Percentiles rank a stretch among this genome's conserved stretches.
These are phyloP conservation scores for Vanessa cardui DNA, from an alignment of 2,888 invertebrate species.

Conservation along the genomic window DNA sequence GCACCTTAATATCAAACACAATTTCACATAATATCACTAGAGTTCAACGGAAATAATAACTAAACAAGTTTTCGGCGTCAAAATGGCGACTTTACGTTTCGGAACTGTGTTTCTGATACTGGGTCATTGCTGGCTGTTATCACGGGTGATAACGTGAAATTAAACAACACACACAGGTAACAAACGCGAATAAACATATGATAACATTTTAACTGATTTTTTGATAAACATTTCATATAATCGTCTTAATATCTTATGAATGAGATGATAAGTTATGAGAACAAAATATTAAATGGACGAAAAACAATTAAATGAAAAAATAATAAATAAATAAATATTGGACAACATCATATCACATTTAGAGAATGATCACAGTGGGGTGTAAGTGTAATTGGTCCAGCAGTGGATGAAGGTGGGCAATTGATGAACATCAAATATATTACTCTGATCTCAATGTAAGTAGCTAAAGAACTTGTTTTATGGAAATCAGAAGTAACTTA, in stretches of 20 bases:
- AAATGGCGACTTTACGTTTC: conserved; percentile 35
- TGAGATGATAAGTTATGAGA: background rate
- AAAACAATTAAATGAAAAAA: no score
- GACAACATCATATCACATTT: no score
- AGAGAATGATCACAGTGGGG: no score
- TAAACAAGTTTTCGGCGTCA: conserved; percentile 13
- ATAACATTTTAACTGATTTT: conserved; percentile 15
- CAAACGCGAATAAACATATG: conserved; percentile 20
- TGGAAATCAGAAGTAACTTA: no score
- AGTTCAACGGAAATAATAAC: background rate
- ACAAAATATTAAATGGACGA: no score
- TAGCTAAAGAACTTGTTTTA: no score
- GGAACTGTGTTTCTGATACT: conserved; percentile 37
- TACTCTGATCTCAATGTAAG: no score
- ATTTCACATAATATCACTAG: background rate
- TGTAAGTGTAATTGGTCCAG: no score
- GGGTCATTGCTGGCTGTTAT: conserved; percentile 44
- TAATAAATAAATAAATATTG: no score
- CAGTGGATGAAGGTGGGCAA: no score
- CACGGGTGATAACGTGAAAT: conserved; percentile 43
- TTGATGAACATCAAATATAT: no score
- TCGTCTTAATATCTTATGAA: background rate
- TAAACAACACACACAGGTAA: conserved; percentile 37
- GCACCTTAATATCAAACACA: background rate
- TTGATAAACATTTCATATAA: background rate